Percentiles rank a stretch among this genome's conserved stretches.
Conservation (phyloP, 23 tunicate genomes). For the Trididemnum nubilum region DNA sequence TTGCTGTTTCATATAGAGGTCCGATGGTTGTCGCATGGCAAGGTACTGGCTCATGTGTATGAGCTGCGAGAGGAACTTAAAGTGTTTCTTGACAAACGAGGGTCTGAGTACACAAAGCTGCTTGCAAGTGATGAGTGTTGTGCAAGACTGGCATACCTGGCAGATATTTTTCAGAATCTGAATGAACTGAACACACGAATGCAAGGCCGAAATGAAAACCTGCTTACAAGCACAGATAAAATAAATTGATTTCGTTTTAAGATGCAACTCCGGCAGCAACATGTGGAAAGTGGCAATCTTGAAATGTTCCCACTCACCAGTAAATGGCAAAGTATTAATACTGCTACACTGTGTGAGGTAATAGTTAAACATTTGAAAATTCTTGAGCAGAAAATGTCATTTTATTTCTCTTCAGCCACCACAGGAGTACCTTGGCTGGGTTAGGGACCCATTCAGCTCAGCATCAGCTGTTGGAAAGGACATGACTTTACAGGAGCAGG, state of each 20-base stretch:
- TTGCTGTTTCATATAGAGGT: conserved; percentile 30
- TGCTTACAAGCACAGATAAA: no score
- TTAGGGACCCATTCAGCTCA: no score
- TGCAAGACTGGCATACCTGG: conserved; percentile 32
- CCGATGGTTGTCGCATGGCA: conserved; percentile 22
- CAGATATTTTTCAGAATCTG: conserved; percentile 13
- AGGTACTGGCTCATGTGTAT: conserved; percentile 26
- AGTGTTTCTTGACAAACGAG: background rate
- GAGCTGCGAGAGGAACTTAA: conserved; percentile 18
- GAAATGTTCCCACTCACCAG: no score
- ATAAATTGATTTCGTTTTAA: conserved; percentile 15
- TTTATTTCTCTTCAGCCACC: no score
- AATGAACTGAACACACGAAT: conserved; percentile 36
- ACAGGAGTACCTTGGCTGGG: conserved; percentile 13
- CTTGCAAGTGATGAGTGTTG: conserved; percentile 32
- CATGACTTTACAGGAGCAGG: no score
- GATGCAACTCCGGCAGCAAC: conserved; percentile 26
- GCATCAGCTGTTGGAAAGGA: no score
- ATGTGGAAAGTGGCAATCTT: no score
- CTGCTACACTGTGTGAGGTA: conserved; percentile 1
- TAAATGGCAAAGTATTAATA: background rate
- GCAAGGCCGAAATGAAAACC: no score
- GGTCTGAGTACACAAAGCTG: conserved; percentile 1
- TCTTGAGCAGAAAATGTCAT: background rate
- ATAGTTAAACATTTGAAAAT: background rate